Percentiles rank a stretch among this genome's conserved stretches.
These are phyloP conservation scores for Neelides folsomi DNA, from an alignment of 2,888 invertebrate genomes.

Conservation along the genomic window DNA sequence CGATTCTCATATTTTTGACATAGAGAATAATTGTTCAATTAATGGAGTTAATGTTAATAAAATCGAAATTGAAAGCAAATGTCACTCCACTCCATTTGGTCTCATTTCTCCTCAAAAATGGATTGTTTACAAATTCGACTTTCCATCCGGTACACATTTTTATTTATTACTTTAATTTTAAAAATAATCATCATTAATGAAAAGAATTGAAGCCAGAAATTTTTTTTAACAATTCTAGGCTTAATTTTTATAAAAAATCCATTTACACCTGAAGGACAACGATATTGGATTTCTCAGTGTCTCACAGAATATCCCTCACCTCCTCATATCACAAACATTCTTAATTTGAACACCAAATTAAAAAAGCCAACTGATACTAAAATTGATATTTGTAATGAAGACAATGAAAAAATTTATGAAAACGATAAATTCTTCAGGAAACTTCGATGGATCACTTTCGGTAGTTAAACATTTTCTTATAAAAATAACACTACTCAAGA, in stretches of 20 bases:
- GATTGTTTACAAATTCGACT: conserved; percentile 49
- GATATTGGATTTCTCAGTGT: conserved; percentile 69
- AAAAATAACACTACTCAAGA: too few relatives aligned
- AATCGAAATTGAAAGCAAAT: background rate
- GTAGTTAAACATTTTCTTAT: too few relatives aligned
- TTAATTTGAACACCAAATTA: conserved; percentile 36
- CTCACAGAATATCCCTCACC: conserved; percentile 65
- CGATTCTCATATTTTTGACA: background rate
- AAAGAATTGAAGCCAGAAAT: background rate
- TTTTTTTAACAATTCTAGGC: conserved; percentile 42
- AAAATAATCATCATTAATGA: background rate
- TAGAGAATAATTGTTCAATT: background rate
- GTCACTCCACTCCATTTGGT: conserved; percentile 36
- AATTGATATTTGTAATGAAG: background rate
- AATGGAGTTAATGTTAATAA: background rate
- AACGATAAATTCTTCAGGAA: conserved; percentile 37
- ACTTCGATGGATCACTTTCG: conserved; percentile 86
- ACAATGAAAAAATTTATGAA: background rate
- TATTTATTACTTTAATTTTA: background rate
- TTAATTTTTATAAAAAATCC: conserved; percentile 69
- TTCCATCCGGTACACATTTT: conserved; percentile 45
- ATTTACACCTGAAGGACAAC: conserved; percentile 61
- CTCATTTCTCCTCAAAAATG: conserved; percentile 45
- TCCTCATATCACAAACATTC: conserved; percentile 52
- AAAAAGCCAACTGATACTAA: conserved; percentile 4